phyloP scores from a whole-genome alignment of 2,888 invertebrate genomes.

The Metellina segmentata region DNA sequence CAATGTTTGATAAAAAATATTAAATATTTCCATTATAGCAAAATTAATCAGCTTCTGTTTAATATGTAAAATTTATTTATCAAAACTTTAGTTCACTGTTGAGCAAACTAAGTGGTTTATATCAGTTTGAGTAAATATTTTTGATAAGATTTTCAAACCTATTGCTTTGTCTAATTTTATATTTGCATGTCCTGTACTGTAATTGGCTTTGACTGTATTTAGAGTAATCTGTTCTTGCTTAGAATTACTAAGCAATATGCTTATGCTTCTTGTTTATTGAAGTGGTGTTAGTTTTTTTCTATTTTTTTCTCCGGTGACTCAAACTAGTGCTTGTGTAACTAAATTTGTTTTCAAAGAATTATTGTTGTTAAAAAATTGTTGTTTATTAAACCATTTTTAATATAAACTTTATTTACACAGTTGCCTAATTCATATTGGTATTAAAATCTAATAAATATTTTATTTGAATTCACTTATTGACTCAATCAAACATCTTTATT shows the following conservation, averaged over 20 bases:
- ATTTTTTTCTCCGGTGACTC: constrained; percentile 48
- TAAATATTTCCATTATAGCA: too few relatives aligned
- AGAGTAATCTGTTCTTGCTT: not conserved
- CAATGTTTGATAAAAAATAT: too few relatives aligned
- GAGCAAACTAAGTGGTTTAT: too few relatives aligned
- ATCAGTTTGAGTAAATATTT: too few relatives aligned
- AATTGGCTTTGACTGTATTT: not conserved
- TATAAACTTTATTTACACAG: not conserved
- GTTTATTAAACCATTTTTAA: constrained; percentile 23
- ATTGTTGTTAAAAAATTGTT: constrained; percentile 25
- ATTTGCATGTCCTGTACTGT: not conserved
- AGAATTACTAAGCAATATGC: not conserved
- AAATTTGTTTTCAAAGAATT: constrained; percentile 16
- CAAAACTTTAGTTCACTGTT: too few relatives aligned
- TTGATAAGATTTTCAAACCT: too few relatives aligned
- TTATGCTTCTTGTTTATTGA: not conserved
- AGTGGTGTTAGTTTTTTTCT: not conserved
- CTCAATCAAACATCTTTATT: constrained; percentile 8
- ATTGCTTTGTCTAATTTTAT: too few relatives aligned
- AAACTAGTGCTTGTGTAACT: constrained; percentile 21
- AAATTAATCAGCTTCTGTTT: too few relatives aligned
- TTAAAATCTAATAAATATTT: not conserved
- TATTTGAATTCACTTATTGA: not conserved
- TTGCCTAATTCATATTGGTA: not conserved
- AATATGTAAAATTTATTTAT: too few relatives aligned